Evolutionary conservation across 2,888 invertebrate species (phyloP).

Genomic region (Cordylochernes scorpioides): DNA sequence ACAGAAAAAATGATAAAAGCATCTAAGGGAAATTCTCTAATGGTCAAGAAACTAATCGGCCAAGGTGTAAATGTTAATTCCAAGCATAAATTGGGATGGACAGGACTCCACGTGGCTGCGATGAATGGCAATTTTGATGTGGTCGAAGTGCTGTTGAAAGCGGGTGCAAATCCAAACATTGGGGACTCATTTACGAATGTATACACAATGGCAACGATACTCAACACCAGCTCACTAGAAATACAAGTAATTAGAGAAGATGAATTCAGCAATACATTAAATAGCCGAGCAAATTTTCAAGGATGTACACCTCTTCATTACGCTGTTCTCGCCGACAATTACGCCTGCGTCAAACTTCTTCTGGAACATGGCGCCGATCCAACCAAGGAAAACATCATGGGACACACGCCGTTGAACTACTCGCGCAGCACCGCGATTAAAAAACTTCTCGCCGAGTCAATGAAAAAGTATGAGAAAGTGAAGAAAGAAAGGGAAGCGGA

Average conservation of each 20-base stretch:
- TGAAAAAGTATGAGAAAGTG: conserved; percentile 19
- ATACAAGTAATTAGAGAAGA: conserved; percentile 37
- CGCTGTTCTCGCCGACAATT: conserved; percentile 46
- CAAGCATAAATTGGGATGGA: conserved; percentile 57
- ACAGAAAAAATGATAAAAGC: too few relatives aligned
- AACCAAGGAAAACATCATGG: conserved; percentile 43
- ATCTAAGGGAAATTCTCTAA: too few relatives aligned
- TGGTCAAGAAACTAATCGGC: conserved; percentile 4
- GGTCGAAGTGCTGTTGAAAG: conserved; percentile 23
- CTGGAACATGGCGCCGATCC: conserved; percentile 36
- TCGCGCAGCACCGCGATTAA: conserved; percentile 36
- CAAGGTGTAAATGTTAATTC: conserved; percentile 25
- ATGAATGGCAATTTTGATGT: conserved; percentile 37
- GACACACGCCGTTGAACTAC: conserved; percentile 46
- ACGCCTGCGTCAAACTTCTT: conserved; percentile 33
- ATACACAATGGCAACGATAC: conserved; percentile 34
- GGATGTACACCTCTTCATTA: conserved; percentile 72
- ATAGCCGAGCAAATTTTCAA: conserved; percentile 39
- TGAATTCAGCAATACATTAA: conserved; percentile 41
- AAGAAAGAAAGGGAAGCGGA: conserved; percentile 39
- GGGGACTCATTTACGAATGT: conserved; percentile 47
- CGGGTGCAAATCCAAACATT: conserved; percentile 49
- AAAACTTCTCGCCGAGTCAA: conserved; percentile 32
- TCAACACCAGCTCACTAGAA: conserved; percentile 42
- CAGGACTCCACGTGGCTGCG: conserved; percentile 52